Evolutionary conservation across 2,888 invertebrate species (phyloP).

Genomic region (Caenorhabditis afra): DNA sequence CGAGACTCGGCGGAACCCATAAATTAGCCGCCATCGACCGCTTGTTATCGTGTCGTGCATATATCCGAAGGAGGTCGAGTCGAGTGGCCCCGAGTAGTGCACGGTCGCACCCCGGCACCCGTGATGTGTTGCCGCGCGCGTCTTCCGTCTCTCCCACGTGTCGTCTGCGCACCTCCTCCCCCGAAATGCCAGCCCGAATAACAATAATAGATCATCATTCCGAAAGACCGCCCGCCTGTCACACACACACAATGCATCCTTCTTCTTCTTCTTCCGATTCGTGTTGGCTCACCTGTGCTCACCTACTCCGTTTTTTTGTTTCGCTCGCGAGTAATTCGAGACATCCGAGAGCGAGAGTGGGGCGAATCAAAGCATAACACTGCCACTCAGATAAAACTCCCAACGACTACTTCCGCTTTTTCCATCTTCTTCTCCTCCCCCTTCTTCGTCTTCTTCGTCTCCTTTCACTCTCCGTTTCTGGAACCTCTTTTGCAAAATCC

Average conservation of each 20-base stretch:
- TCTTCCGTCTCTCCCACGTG: slow-evolving; percentile 15
- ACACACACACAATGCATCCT: neutral
- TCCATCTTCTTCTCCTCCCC: neutral
- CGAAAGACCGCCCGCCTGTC: neutral
- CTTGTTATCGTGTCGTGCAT: slow-evolving; percentile 20
- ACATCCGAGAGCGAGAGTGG: slow-evolving; percentile 16
- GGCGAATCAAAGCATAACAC: slow-evolving; percentile 13
- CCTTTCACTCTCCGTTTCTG: slow-evolving; percentile 7
- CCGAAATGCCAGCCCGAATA: slow-evolving; percentile 12
- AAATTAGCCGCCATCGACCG: neutral
- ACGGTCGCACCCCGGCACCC: slow-evolving; percentile 27
- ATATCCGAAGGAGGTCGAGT: slow-evolving; percentile 18
- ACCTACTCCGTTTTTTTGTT: neutral
- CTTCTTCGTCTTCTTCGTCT: slow-evolving; percentile 1
- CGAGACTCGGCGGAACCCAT: neutral
- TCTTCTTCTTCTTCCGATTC: neutral
- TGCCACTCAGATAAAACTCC: neutral
- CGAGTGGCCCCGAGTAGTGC: slow-evolving; percentile 5
- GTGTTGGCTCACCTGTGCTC: slow-evolving; percentile 22
- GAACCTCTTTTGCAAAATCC: neutral
- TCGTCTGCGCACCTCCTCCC: slow-evolving; percentile 5
- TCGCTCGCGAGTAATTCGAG: slow-evolving; percentile 27
- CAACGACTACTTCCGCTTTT: slow-evolving; percentile 31
- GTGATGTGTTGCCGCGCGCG: slow-evolving; percentile 4
- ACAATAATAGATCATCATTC: slow-evolving; percentile 22